Base-by-base conservation (phyloP, 2,888 invertebrate species). In the Gnatocerus cornutus region DNA sequence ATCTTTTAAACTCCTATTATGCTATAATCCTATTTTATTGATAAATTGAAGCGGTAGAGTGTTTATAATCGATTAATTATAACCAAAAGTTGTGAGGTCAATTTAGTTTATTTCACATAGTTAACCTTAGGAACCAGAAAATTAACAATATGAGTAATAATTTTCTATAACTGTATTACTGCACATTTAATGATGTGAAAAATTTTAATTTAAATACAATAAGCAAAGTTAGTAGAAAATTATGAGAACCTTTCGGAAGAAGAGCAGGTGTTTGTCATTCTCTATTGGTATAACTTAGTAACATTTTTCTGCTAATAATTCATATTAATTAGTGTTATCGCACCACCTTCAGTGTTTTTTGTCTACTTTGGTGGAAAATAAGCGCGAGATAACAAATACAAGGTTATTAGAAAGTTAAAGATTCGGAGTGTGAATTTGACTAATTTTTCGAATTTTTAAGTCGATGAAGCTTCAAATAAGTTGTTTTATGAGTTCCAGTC, bases 161-260 rank as follows among this genome's bases (percentile, higher is more conserved):
- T 7, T 27, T 16, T 9, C 13, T 13, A 12, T 55, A 33, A 33
- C 33, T 33, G 33, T 33, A 33, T 33, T 33, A 33, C 7, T 33
- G 33, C 33, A 7, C 7, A 33, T n/a, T 9, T 33, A 33, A 55
- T 16, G 39, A 55, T 55, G 55, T 55, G 55, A 55, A 55, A 16
- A 8, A 55, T 14, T n/a, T 30, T 39, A 55, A 37, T 39, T 55
- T 55, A 37, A 55, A 55, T 55, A 55, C 37, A 55, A 52, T 52
- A n/a, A 33, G 21, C 21, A 21, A 21, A 21, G 21, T 21, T 21
- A 1, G 1, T 21, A 21, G 1, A 4, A 8, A 14, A 16, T 45
- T 16, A 16, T 45, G 16, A 14, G 14, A 14, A 45, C n/a, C 14
- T 21, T 21, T 21, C 4, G 2, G 21, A 21, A 21, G 21, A 21